A percentile compares a stretch with the other conserved stretches of the same genome.
phyloP scores from a whole-genome alignment of 2,113 vertebrate genomes.

The Astatotilapia flaviijosephi region DNA sequence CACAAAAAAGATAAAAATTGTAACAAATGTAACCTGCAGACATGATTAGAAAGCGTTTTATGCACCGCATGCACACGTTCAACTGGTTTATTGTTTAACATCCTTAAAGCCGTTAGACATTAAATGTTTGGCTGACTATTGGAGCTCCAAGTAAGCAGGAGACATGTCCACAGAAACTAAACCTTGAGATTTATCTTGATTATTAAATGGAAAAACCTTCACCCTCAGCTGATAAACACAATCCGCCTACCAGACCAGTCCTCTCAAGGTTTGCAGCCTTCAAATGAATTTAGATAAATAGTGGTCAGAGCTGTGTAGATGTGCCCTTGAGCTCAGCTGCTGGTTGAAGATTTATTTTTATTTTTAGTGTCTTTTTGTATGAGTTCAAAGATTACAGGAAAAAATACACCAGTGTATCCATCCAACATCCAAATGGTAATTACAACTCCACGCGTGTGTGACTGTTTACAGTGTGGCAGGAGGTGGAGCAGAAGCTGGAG shows the following conservation, averaged over 20 bases:
- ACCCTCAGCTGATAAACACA: neutral
- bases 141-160: neutral
- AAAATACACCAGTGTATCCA: neutral
- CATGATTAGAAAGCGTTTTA: neutral
- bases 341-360: neutral
- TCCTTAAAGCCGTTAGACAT: neutral
- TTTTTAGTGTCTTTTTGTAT: neutral
- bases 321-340: neutral
- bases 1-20: neutral
- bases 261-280: neutral
- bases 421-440: neutral
- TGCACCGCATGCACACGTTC: neutral
- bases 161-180: neutral
- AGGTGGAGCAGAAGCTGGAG: constrained; percentile 83
- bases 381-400: neutral
- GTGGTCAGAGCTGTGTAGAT: neutral
- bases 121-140: neutral
- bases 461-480: constrained; percentile 83
- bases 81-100: neutral
- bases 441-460: neutral
- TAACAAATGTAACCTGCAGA: neutral
- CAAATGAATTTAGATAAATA: neutral
- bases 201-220: neutral
- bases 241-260: neutral
- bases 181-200: neutral